These are phyloP conservation scores for Microtus oregoni DNA, from an alignment of 2,113 vertebrate species.

Conservation along the genomic window DNA sequence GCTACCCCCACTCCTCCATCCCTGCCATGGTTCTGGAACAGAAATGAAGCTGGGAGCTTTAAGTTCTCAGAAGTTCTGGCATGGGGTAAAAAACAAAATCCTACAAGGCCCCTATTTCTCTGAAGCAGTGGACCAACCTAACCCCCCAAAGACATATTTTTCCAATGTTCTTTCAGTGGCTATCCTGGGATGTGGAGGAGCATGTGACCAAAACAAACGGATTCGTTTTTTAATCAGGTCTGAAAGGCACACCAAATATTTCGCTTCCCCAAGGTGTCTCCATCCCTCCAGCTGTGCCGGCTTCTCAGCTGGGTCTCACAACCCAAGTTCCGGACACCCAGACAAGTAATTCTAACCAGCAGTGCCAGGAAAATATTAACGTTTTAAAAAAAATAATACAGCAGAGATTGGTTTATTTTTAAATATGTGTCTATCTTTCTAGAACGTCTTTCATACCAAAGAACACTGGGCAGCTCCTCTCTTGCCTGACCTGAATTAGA, in stretches of 20 bases:
- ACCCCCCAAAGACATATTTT: constrained; percentile 66
- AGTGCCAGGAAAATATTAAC: constrained; percentile 81
- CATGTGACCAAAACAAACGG: constrained; percentile 54
- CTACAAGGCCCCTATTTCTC: background rate
- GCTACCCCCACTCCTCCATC: background rate
- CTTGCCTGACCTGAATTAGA: constrained; percentile 37
- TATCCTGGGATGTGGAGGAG: constrained; percentile 61
- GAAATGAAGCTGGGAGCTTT: background rate
- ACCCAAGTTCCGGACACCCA: constrained; percentile 73
- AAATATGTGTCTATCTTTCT: constrained; percentile 57
- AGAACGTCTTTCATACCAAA: background rate
- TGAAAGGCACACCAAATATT: constrained; percentile 60
- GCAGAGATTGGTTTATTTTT: constrained; percentile 67
- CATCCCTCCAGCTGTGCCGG: constrained; percentile 58
- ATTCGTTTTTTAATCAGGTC: constrained; percentile 66
- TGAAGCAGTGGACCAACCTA: background rate
- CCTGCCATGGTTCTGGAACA: background rate
- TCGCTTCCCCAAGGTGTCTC: constrained; percentile 61
- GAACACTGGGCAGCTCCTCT: background rate
- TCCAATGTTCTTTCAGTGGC: constrained; percentile 72
- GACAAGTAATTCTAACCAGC: constrained; percentile 76
- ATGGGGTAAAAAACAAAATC: background rate
- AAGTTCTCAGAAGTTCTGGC: background rate
- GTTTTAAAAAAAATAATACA: constrained; percentile 59
- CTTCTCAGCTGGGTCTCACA: constrained; percentile 70